These are phyloP conservation scores for Lasius fuliginosus DNA, from an alignment of 2,888 invertebrate species.

Conservation along the genomic window DNA sequence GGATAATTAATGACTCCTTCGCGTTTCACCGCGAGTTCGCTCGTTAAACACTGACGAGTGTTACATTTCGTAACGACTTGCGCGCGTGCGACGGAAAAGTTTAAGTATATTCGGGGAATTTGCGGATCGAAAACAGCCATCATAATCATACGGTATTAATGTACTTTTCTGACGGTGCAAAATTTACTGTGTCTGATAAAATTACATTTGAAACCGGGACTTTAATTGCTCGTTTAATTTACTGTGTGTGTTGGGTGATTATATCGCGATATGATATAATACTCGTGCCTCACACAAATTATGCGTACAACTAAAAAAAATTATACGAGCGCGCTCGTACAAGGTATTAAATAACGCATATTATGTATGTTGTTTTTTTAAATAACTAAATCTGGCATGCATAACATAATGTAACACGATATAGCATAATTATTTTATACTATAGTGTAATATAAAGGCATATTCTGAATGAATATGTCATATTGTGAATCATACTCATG, in stretches of 20 bases:
- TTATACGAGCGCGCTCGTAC: background rate
- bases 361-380: background rate
- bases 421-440: background rate
- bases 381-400: background rate
- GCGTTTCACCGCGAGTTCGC: constrained; percentile 51
- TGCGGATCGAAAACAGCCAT: background rate
- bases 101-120: constrained; percentile 39
- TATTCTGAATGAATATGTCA: no score
- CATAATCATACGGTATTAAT: background rate
- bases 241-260: background rate
- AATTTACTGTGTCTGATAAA: constrained; percentile 34
- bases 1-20: constrained; percentile 54
- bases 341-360: background rate
- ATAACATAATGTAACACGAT: background rate
- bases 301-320: constrained; percentile 11
- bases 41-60: constrained; percentile 60
- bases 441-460: background rate
- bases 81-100: constrained; percentile 45
- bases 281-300: background rate
- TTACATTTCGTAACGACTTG: constrained; percentile 49
- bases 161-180: constrained; percentile 1
- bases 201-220: background rate
- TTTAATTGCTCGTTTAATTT: constrained; percentile 25
- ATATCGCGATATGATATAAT: background rate
- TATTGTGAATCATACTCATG: background rate